Evolutionary conservation across 2,888 invertebrate genomes (phyloP), one percentile per base, ranked within the genome.

Genomic region (Dermolepida albohirtum): DNA sequence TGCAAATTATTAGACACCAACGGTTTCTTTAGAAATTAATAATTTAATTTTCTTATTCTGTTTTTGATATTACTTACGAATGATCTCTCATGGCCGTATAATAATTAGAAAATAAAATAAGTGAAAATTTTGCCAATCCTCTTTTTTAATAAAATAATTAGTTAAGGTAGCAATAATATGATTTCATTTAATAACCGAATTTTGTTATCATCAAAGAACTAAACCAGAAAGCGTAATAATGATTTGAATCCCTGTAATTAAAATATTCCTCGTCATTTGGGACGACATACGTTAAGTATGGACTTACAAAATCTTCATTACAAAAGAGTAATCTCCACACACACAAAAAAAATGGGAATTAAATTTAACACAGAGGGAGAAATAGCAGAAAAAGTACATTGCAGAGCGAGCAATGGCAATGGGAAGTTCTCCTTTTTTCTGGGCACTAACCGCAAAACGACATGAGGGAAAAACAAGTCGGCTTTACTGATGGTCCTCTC

Each of bases 301-400:
- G 66, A 65, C 68, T 63, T 66, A 63, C 63, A 68, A 66, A 66
- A 66, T 66, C 70, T 70, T 66, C 64, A 70, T 70, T 70, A 70
- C 70, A 63, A 64, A 64, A 66, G 66, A 55, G 66, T 63, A 70
- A 70, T 68, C 68, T 64, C 22, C 22, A n/a, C n/a, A n/a, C n/a
- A n/a, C n/a, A n/a, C 52, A 66, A 68, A 68, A 70, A 34, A 70
- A 70, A 63, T 65, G 41, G 41, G 52, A 64, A 70, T 66, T 63
- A 68, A 68, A 70, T 66, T 68, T 68, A 70, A 43, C 64, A 29
- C 47, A 27, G 47, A 16, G 14, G 11, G 34, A 47, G 14, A 12
- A 27, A 39, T 14, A 34, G 47, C 47, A 62, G 34, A 62, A 49
- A 62, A 62, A 39, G 29, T 39, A 16, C 11, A 34, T 29, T 44